Evolutionary conservation across 2,797 vertebrate genomes (phyloP), one percentile per base, ranked within the genome.

Genomic region (Aselliscus stoliczkanus): DNA sequence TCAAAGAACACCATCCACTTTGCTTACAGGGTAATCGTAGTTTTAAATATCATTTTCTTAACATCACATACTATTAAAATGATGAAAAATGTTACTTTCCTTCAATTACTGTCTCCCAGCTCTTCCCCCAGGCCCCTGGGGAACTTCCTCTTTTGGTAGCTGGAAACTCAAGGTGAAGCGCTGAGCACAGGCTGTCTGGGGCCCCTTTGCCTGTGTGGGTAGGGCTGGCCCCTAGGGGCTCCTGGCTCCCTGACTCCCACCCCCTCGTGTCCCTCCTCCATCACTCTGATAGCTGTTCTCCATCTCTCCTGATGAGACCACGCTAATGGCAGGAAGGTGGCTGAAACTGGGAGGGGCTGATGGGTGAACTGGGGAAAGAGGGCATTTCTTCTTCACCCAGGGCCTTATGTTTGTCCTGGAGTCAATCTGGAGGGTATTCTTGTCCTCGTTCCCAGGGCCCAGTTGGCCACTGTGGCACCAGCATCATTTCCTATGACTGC

Each of bases 201-300:
- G 29, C 8, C 42, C 58, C 50, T 39, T 15, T 23, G 5, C n/a
- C 6, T 52, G 54, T 12, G 76, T 50, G 76, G 44, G 50, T 9
- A 14, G 47, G 31, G 37, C 92, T 79, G 42, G 42, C 29, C 50
- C 31, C n/a, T 65, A 31, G 2, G 34, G 42, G 94, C 47, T 23
- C 34, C 12, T 25, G 39, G 79, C 37, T 70, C 25, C 20, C 31
- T 42, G 0, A 4, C 0, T 7, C 4, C 54, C 1, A 5, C 0
- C 7, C 5, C 37, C 80, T 86, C 25, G 5, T 3, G 8, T 8
- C 21, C 31, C n/a, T 29, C 0, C 6, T 11, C 20, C 58, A 64
- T 67, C 82, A 27, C 5, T 37, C n/a, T 37, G 52, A 56, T 13
- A 52, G 90, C 6, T 37, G 20, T 44, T 85, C 8, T 85, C 31